phyloP scores from a whole-genome alignment of 2,113 vertebrate genomes.

The Aldabrachelys gigantea region DNA sequence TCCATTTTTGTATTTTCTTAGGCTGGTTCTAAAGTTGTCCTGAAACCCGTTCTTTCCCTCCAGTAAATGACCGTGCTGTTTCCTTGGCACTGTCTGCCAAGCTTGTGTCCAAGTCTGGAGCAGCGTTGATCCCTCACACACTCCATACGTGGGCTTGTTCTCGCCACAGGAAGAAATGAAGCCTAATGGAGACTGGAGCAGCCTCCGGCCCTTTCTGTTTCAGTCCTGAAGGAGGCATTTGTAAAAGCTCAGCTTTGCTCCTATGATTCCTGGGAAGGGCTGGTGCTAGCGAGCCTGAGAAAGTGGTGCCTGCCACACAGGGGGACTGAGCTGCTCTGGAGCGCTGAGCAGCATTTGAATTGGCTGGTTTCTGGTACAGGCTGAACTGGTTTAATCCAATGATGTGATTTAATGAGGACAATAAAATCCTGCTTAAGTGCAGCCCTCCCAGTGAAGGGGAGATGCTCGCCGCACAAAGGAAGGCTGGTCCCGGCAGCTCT shows the following conservation, averaged over 20 bases:
- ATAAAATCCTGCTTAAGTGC: background rate
- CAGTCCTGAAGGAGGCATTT: background rate
- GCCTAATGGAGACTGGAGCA: fast-evolving
- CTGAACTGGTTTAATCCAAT: conserved; percentile 4
- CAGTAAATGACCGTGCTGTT: fast-evolving
- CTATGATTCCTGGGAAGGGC: background rate
- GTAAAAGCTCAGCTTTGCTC: background rate
- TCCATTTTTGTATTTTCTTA: background rate
- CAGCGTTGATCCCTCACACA: fast-evolving
- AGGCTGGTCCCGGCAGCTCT: background rate
- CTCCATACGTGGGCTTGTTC: background rate
- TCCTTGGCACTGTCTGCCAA: background rate
- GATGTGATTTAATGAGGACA: conserved; percentile 20
- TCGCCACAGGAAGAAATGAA: fast-evolving
- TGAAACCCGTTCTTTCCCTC: background rate
- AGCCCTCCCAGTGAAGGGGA: background rate
- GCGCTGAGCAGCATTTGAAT: background rate
- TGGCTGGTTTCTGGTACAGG: background rate
- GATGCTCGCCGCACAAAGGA: background rate
- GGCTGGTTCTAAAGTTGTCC: background rate
- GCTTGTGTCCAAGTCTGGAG: fast-evolving
- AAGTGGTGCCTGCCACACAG: background rate
- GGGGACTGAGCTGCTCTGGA: background rate
- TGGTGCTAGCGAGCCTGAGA: background rate
- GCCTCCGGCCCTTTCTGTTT: fast-evolving